Conservation (phyloP, 2,113 vertebrate species). For the Pedionomus torquatus region DNA sequence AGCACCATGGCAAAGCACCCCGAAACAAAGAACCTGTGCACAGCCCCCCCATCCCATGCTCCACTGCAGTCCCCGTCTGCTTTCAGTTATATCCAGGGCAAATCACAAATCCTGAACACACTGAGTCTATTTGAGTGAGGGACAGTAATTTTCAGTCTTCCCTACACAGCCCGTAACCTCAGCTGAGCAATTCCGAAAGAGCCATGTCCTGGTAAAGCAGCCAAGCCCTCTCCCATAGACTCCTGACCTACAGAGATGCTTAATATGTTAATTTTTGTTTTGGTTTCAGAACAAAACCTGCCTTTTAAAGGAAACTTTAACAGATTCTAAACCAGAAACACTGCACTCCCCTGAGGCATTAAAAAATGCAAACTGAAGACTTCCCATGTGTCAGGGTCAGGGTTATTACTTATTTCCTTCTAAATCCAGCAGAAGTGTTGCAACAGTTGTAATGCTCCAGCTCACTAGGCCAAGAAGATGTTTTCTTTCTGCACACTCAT, state of each 20-base stretch:
- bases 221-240: conserved; percentile 43
- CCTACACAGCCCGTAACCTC: background rate
- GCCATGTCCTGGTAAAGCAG: background rate
- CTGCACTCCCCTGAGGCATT: conserved; percentile 77
- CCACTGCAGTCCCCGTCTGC: background rate
- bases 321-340: conserved; percentile 79
- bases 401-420: conserved; percentile 80
- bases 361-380: conserved; percentile 79
- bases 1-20: background rate
- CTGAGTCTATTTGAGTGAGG: background rate
- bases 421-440: conserved; percentile 74
- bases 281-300: conserved; percentile 78
- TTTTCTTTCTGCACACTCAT: conserved; percentile 79
- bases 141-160: conserved; percentile 5
- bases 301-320: conserved; percentile 80
- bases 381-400: conserved; percentile 73
- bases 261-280: conserved; percentile 81
- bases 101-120: background rate
- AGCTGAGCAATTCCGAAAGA: background rate
- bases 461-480: conserved; percentile 71
- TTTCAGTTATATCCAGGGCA: background rate
- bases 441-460: conserved; percentile 68
- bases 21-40: background rate
- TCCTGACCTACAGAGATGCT: conserved; percentile 73
- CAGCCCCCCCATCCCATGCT: accelerated